These are phyloP conservation scores for Atractosteus spatula DNA, from an alignment of 2,113 vertebrate genomes.

Conservation along the genomic window DNA sequence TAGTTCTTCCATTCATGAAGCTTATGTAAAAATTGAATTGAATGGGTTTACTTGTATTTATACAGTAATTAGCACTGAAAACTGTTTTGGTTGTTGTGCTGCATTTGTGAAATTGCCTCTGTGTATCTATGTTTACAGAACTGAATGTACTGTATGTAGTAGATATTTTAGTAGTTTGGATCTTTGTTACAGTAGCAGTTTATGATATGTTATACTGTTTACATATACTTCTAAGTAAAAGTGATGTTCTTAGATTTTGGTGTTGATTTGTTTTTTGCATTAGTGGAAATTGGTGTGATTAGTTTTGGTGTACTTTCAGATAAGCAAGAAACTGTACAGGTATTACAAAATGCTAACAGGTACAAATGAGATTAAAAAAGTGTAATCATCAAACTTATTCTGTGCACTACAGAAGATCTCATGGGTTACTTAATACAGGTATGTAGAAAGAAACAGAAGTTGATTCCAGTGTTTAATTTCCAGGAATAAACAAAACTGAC, in stretches of 20 bases:
- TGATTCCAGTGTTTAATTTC: no score
- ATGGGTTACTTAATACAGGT: no score
- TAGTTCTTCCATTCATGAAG: slow-evolving; percentile 25
- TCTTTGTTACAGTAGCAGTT: slow-evolving; percentile 27
- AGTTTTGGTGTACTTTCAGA: no score
- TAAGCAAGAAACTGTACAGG: not conserved
- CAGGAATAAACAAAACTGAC: no score
- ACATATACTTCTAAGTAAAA: slow-evolving; percentile 40
- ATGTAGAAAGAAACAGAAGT: no score
- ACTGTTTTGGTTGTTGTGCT: slow-evolving; percentile 19
- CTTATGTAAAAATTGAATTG: slow-evolving; percentile 12
- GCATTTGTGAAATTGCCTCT: slow-evolving; percentile 32
- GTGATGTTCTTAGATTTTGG: slow-evolving; percentile 8
- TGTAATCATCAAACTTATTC: not conserved
- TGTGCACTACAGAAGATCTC: no score
- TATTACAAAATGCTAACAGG: not conserved
- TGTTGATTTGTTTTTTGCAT: not conserved
- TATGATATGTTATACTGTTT: slow-evolving; percentile 27
- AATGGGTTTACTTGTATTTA: slow-evolving; percentile 17
- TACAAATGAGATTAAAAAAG: not conserved
- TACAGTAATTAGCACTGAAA: slow-evolving; percentile 18
- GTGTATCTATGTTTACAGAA: slow-evolving; percentile 34
- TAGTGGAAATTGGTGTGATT: no score
- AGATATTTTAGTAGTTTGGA: slow-evolving; percentile 26
- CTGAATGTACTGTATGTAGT: slow-evolving; percentile 45